Evolutionary conservation across 2,797 vertebrate genomes (phyloP).

Genomic region (Emys orbicularis): DNA sequence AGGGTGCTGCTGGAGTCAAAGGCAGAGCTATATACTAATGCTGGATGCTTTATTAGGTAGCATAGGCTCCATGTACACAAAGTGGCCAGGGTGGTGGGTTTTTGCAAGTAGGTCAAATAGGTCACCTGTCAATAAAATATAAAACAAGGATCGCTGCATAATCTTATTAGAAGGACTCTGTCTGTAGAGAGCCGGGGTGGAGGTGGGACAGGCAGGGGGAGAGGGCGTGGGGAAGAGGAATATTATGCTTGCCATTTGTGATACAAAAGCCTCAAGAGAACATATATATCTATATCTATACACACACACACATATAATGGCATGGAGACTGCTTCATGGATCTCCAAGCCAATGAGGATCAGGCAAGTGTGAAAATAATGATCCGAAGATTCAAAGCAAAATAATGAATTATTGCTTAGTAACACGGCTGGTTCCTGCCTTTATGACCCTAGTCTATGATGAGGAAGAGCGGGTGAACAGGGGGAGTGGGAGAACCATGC

Average conservation of each 20-base stretch:
- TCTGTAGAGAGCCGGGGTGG: accelerated
- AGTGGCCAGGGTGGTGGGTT: background rate
- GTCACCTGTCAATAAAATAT: background rate
- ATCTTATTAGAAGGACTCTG: background rate
- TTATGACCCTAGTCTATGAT: background rate
- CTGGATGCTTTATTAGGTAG: background rate
- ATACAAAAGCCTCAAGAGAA: background rate
- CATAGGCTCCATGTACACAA: background rate
- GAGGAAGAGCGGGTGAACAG: too few species aligned
- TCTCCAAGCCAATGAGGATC: background rate
- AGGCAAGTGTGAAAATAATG: accelerated
- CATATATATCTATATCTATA: too few species aligned
- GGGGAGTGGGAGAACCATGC: background rate
- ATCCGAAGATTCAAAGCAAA: background rate
- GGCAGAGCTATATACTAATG: background rate
- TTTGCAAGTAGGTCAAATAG: background rate
- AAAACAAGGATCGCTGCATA: background rate
- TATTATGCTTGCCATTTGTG: background rate
- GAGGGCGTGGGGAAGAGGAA: background rate
- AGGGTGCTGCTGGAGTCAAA: background rate
- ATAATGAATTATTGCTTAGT: background rate
- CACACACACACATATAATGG: background rate
- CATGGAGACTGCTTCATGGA: background rate
- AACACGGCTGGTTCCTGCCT: background rate
- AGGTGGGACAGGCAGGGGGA: accelerated